Evolutionary conservation across 37 sponge, comb jelly and placozoan genomes (phyloP).

Genomic region (Amphimedon queenslandica): DNA sequence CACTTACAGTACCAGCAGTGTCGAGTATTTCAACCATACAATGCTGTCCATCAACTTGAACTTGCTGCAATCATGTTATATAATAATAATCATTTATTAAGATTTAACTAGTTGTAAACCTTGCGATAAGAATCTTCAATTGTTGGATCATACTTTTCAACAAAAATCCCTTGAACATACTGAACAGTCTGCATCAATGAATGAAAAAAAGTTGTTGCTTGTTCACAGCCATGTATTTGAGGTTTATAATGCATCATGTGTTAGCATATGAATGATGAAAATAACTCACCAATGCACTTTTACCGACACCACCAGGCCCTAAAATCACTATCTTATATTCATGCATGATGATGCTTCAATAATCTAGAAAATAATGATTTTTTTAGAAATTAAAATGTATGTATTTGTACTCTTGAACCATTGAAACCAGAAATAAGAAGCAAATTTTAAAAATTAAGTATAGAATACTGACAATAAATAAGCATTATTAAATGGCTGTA

Average conservation of each 20-base stretch:
- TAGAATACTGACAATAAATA: too few species aligned
- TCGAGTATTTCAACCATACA: slow-evolving; percentile 99
- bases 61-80: slow-evolving; percentile 84
- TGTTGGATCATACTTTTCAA: slow-evolving; percentile 99
- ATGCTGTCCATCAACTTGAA: slow-evolving; percentile 94
- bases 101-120: slow-evolving; percentile 20
- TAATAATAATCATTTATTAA: neutral
- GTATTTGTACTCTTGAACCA: too few species aligned
- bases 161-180: slow-evolving; percentile 99
- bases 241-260: neutral
- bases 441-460: too few species aligned
- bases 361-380: too few species aligned
- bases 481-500: too few species aligned
- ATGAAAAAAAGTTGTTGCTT: slow-evolving; percentile 3
- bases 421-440: too few species aligned
- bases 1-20: slow-evolving; percentile 98
- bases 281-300: slow-evolving; percentile 88
- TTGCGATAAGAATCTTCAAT: slow-evolving; percentile 98
- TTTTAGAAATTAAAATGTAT: too few species aligned
- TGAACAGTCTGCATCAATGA: slow-evolving; percentile 82
- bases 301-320: slow-evolving; percentile 98
- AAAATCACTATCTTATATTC: slow-evolving; percentile 98
- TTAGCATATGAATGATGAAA: neutral
- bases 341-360: too few species aligned
- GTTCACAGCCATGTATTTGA: slow-evolving; percentile 23